phyloP scores from a whole-genome alignment of 2,797 vertebrate species.

The Clamator glandarius region DNA sequence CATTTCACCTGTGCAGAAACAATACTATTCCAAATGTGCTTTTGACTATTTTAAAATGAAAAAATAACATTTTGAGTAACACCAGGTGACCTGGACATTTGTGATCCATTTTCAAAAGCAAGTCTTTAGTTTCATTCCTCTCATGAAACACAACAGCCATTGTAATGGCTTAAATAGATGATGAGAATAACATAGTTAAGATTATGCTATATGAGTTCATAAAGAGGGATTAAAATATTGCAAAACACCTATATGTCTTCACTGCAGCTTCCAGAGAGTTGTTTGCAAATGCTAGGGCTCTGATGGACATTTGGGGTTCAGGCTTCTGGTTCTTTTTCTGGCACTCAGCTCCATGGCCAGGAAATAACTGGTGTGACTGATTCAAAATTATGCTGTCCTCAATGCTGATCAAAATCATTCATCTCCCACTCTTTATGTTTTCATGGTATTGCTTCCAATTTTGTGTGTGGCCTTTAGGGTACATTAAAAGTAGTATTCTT shows the following conservation, averaged over 20 bases:
- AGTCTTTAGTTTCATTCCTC: neutral
- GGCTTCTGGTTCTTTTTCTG: neutral
- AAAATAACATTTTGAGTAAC: neutral
- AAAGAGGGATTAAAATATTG: neutral
- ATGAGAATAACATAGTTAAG: neutral
- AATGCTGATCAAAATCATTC: neutral
- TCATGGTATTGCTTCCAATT: neutral
- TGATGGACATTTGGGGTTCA: neutral
- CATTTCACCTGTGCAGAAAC: neutral
- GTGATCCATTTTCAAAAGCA: neutral
- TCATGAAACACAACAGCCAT: neutral
- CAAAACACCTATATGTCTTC: neutral
- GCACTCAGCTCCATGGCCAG: neutral
- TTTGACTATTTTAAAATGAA: neutral
- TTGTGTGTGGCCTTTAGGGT: neutral
- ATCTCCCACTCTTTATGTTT: neutral
- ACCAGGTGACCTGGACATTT: neutral
- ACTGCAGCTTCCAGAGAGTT: neutral
- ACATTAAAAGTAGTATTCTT: neutral
- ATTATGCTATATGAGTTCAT: neutral
- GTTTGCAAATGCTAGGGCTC: neutral
- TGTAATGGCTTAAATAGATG: neutral
- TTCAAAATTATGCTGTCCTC: neutral
- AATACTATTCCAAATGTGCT: neutral
- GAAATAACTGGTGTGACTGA: neutral